Base-by-base conservation (phyloP, 2,113 vertebrate species). In the Nesogale talazaci region DNA sequence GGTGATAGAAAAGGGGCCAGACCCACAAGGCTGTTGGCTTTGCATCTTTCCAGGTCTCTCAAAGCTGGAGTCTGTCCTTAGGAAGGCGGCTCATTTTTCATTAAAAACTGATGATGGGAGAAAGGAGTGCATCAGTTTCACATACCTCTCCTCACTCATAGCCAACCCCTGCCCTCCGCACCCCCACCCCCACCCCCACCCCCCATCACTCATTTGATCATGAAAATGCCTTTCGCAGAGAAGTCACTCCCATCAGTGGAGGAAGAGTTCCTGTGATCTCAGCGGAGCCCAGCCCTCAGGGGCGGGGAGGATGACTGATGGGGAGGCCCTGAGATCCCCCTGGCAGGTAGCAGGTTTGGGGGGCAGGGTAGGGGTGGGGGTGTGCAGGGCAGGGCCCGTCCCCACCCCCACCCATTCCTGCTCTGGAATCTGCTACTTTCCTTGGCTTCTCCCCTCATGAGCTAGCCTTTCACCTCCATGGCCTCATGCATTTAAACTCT, bases 51-150 rank as follows among this genome's bases (percentile, higher is more conserved):
- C 59, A 70, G 65, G 52, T 59, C 56, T n/a, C 6, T 57, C 12
- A 86, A 25, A 84, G 69, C 46, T 36, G 29, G 89, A 84, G 57
- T 78, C 42, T 65, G 69, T 5, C 67, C 29, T 22, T 36, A 22
- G 80, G 78, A 59, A 75, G 83, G 63, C 10, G 25, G 75, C 70
- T 59, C 36, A 31, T 76, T 86, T 90, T 92, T 83, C 88, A 87
- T 69, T 89, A 81, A 52, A 95, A 93, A 67, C 46, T 76, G 76
- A 75, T 63, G 63, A 76, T 72, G 46, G 79, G 79, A 90, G 63
- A 14, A 20, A 85, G 34, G 31, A 85, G 52, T 29, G 23, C 38
- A 72, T 89, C 77, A 15, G 83, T 79, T 88, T 79, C 63, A n/a
- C 72, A 15, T 52, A 10, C 23, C 36, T 84, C 70, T 85, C 80